Percentiles rank a stretch among this genome's conserved stretches.
These are phyloP conservation scores for Desmophyllum pertusum DNA, from an alignment of 92 coral and sea anemone genomes.

Conservation along the genomic window DNA sequence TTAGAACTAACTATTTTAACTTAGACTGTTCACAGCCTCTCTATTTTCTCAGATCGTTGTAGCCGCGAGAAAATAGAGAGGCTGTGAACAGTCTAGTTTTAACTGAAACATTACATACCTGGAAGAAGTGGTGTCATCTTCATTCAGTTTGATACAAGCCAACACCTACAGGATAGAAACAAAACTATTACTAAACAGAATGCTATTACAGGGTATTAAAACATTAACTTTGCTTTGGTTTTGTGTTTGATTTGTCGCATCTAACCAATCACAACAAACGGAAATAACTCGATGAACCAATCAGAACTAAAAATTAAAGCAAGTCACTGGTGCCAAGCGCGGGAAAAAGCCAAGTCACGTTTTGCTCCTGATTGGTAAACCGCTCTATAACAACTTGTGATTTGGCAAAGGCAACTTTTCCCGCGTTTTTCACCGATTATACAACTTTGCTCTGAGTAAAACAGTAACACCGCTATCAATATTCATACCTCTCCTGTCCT, in stretches of 20 bases:
- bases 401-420: not conserved
- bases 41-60: no score
- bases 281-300: not conserved
- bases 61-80: not conserved
- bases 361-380: not conserved
- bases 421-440: not conserved
- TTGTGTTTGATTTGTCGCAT: not conserved
- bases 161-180: conserved; percentile 58
- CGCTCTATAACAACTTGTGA: not conserved
- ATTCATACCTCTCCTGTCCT: not conserved
- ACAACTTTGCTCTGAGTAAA: not conserved
- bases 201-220: not conserved
- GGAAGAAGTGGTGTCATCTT: conserved; percentile 96
- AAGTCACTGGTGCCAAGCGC: not conserved
- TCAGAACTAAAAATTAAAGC: not conserved
- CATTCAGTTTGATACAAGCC: conserved; percentile 90
- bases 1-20: not conserved
- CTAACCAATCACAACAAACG: not conserved
- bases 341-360: not conserved
- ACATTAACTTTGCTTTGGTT: not conserved
- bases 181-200: not conserved
- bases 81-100: not conserved
- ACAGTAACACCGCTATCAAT: not conserved
- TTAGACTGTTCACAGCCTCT: not conserved
- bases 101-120: conserved; percentile 51